Evolutionary conservation across 2,797 vertebrate species (phyloP).

Genomic region (Bradypodion pumilum): DNA sequence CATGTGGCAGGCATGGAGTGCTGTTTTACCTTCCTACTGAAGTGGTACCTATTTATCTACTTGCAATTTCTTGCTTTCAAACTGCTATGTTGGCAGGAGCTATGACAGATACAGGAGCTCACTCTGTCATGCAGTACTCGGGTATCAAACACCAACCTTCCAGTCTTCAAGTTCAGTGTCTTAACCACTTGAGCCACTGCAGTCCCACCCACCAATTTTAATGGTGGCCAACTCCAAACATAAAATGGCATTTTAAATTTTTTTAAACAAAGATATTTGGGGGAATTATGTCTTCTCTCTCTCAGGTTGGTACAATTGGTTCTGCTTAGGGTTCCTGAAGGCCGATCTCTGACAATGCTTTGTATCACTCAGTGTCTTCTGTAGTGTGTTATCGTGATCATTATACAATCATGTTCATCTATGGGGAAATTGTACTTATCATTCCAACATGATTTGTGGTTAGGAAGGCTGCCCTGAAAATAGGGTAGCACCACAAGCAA

Average conservation of each 20-base stretch:
- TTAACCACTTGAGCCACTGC: no score
- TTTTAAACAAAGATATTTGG: not conserved
- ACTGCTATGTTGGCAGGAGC: no score
- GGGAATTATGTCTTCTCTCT: not conserved
- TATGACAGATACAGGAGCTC: no score
- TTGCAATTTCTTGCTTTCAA: no score
- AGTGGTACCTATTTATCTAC: no score
- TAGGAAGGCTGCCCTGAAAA: conserved; percentile 32
- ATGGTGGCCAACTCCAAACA: not conserved
- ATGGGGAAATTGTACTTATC: not conserved
- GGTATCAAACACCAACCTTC: no score
- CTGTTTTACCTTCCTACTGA: no score
- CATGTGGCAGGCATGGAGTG: no score
- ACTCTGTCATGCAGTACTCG: no score
- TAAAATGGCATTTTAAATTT: no score
- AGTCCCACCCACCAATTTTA: no score
- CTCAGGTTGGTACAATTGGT: conserved; percentile 34
- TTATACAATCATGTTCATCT: conserved; percentile 38
- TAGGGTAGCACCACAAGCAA: conserved; percentile 10
- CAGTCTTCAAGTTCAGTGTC: no score
- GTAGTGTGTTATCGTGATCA: conserved; percentile 28
- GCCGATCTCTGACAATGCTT: conserved; percentile 54
- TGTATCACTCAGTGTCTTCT: conserved; percentile 44
- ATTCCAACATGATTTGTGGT: conserved; percentile 11
- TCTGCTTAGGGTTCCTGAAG: conserved; percentile 52